Conservation (phyloP, 2,888 invertebrate species). For the Trichogramma dendrolimi region DNA sequence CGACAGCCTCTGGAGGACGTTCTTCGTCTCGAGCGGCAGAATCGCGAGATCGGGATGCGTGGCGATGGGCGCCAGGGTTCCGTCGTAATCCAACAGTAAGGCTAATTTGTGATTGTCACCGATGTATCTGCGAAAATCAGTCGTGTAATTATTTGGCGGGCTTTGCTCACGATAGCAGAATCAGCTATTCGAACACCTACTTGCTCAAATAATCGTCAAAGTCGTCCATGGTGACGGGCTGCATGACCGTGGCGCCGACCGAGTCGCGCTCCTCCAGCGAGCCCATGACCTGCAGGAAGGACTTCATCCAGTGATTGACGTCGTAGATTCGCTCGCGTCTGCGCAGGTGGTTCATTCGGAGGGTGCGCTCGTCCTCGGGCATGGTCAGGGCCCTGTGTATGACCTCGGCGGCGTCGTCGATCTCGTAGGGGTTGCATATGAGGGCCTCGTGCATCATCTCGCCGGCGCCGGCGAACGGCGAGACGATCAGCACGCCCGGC, state of each 20-base stretch:
- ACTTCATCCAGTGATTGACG: slow-evolving; percentile 85
- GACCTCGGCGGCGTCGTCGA: slow-evolving; percentile 81
- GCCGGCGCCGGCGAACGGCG: slow-evolving; percentile 88
- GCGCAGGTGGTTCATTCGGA: slow-evolving; percentile 81
- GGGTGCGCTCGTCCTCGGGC: slow-evolving; percentile 82
- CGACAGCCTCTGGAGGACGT: slow-evolving; percentile 75
- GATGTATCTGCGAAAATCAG: slow-evolving; percentile 63
- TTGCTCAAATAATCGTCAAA: slow-evolving; percentile 84
- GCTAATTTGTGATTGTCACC: slow-evolving; percentile 83
- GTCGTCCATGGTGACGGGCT: slow-evolving; percentile 85
- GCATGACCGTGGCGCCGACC: slow-evolving; percentile 79
- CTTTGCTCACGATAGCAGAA: too few species aligned
- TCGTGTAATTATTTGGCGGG: too few species aligned
- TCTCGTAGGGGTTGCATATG: slow-evolving; percentile 84
- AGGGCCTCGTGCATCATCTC: slow-evolving; percentile 92
- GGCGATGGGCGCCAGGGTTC: slow-evolving; percentile 82
- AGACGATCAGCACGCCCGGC: slow-evolving; percentile 82
- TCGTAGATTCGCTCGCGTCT: slow-evolving; percentile 77
- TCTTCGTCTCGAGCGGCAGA: slow-evolving; percentile 77
- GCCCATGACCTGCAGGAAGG: slow-evolving; percentile 83
- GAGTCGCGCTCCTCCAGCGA: slow-evolving; percentile 77
- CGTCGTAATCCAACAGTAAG: slow-evolving; percentile 80
- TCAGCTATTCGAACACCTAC: too few species aligned
- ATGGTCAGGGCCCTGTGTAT: slow-evolving; percentile 83
- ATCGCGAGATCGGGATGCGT: slow-evolving; percentile 87